Conservation (phyloP, 2,113 vertebrate genomes). For the Zosterops pallidus region DNA sequence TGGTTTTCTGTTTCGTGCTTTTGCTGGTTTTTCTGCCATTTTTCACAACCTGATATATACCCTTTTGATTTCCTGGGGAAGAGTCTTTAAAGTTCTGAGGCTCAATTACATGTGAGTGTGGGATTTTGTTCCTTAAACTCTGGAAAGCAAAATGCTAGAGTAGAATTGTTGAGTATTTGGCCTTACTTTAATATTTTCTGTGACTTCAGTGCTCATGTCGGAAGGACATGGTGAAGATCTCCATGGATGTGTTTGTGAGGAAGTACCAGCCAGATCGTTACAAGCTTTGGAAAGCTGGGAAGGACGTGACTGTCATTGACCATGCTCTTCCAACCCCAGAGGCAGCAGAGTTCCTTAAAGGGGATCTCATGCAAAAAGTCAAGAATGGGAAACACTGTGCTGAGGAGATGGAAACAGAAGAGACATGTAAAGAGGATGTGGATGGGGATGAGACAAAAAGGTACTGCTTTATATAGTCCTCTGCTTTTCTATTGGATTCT, state of each 20-base stretch:
- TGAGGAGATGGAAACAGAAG: constrained; percentile 64
- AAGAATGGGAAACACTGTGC: constrained; percentile 63
- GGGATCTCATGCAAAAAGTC: constrained; percentile 66
- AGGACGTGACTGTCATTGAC: constrained; percentile 87
- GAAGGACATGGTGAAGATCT: constrained; percentile 98
- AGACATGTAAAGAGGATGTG: background rate
- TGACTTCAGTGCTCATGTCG: constrained; percentile 90
- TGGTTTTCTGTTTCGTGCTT: rapidly evolving
- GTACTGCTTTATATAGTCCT: constrained; percentile 16
- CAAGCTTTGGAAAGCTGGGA: constrained; percentile 93
- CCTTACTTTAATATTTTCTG: background rate
- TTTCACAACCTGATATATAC: background rate
- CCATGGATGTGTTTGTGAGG: constrained; percentile 96
- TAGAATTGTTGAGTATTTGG: background rate
- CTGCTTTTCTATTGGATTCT: background rate
- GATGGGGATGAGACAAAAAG: constrained; percentile 67
- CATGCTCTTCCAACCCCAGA: constrained; percentile 89
- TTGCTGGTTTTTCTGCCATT: background rate
- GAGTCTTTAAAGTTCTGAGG: background rate
- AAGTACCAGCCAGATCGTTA: constrained; percentile 96
- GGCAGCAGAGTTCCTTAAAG: constrained; percentile 81
- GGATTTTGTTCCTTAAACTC: background rate
- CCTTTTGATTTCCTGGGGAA: background rate
- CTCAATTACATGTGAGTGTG: background rate
- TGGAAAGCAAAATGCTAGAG: background rate